phyloP scores from a whole-genome alignment of 2,797 vertebrate genomes.

The Epinephelus coioides region DNA sequence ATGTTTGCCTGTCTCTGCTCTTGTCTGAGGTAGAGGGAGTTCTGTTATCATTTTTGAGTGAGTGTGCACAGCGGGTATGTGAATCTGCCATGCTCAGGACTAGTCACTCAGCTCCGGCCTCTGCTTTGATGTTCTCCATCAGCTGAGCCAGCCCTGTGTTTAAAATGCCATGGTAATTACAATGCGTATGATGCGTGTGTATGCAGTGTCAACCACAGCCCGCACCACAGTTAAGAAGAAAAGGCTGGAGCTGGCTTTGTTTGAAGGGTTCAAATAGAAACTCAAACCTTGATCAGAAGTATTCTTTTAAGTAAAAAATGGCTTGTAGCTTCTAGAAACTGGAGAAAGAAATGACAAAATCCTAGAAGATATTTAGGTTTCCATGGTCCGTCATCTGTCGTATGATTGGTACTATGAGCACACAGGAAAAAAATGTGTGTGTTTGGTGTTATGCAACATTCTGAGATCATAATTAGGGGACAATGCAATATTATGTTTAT shows the following conservation, averaged over 20 bases:
- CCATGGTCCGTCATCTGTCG: conserved; percentile 24
- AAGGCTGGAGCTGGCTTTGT: conserved; percentile 55
- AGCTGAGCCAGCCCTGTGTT: conserved; percentile 85
- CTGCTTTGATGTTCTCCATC: conserved; percentile 83
- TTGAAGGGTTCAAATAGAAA: conserved; percentile 41
- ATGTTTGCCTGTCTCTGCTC: conserved; percentile 72
- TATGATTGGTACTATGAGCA: conserved; percentile 28
- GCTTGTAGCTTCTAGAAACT: conserved; percentile 1
- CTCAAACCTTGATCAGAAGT: conserved; percentile 15
- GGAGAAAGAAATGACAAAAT: background rate
- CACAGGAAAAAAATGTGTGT: conserved; percentile 21
- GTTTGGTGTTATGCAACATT: conserved; percentile 76
- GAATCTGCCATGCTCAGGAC: conserved; percentile 71
- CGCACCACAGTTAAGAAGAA: conserved; percentile 51
- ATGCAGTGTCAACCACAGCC: conserved; percentile 64
- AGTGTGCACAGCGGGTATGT: conserved; percentile 60
- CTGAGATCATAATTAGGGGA: conserved; percentile 80
- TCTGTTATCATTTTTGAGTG: conserved; percentile 68
- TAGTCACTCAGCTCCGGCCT: conserved; percentile 62
- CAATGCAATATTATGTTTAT: conserved; percentile 83
- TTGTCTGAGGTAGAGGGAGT: conserved; percentile 67
- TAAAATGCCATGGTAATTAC: conserved; percentile 86
- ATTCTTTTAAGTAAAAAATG: background rate
- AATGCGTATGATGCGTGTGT: conserved; percentile 71
- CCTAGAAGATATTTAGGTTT: background rate